phyloP scores from a whole-genome alignment of 2,113 vertebrate species.

The Anseranas semipalmata region DNA sequence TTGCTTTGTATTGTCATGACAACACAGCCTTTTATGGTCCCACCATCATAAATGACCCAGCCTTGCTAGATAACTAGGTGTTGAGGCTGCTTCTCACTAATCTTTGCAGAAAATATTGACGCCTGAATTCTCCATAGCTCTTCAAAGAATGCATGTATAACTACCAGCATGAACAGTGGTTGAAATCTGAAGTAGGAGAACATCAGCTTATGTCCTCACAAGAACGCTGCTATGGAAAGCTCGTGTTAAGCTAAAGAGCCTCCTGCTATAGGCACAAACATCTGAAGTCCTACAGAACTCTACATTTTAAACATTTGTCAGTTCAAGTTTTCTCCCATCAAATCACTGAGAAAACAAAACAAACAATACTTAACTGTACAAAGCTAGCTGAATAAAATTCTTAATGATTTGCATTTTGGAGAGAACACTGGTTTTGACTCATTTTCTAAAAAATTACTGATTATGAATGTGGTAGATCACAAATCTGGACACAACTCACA shows the following conservation, averaged over 20 bases:
- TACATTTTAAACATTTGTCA: background rate
- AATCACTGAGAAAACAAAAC: background rate
- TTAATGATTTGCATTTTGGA: background rate
- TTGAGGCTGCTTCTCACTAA: background rate
- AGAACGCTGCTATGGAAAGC: background rate
- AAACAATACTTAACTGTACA: background rate
- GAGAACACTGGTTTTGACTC: background rate
- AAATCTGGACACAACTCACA: background rate
- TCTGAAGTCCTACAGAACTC: background rate
- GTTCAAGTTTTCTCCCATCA: background rate
- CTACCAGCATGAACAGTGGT: background rate
- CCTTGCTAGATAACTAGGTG: background rate
- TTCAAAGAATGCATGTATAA: background rate
- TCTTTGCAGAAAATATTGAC: background rate
- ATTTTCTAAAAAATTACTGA: background rate
- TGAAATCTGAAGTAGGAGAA: background rate
- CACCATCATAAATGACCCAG: background rate
- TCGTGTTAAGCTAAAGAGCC: background rate
- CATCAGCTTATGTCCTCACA: background rate
- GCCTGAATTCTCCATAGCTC: background rate
- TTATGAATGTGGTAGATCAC: background rate
- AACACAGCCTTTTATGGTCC: background rate
- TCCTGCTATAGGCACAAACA: fast-evolving
- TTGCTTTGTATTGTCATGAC: background rate
- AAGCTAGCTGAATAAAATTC: background rate